Base-by-base conservation (phyloP, 2,797 vertebrate genomes). In the Anabacerthia variegaticeps region DNA sequence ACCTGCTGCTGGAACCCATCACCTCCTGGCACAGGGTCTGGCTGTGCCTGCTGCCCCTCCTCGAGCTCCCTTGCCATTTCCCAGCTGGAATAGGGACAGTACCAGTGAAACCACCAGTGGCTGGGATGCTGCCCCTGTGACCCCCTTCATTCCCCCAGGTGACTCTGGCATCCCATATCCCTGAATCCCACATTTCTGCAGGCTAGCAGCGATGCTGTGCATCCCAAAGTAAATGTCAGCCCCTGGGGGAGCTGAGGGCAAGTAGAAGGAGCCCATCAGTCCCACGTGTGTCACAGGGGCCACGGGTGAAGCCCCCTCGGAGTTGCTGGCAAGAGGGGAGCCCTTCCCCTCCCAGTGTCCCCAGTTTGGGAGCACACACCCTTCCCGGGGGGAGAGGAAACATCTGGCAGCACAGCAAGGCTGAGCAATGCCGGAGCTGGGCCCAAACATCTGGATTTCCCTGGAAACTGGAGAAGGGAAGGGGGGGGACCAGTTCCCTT, bases 371-470 rank as follows among this genome's bases (percentile, higher is more conserved):
- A 90, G 83, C 81, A 5, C 84, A 88, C 80, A 77, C 87, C 92
- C 68, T 71, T 58, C 84, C 89, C 37, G 3, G 5, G 55, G 85
- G 93, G 65, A 87, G 18, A 91, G 89, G 81, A 95, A 95, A 95
- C 94, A 96, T 95, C 93, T 95, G 95, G 94, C 88, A 91, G 88
- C 55, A n/a, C 77, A 44, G 62, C 0, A 0, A 59, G 85, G 71
- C 89, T 48, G 85, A 92, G 92, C 88, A 88, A n/a, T 46, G 75
- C 88, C 67, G 67, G 82, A 80, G 91, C 92, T 8, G 89, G 73
- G 93, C 89, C 95, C 94, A 65, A 96, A 96, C 94, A 95, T 96
- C 95, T 96, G 95, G 87, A 95, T 92, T 84, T 34, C 91, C 94
- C 93, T 93, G 93, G 86, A 94, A 95, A 91, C 86, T 8, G 69